phyloP scores from a whole-genome alignment of 2,797 vertebrate genomes.

The Lerista edwardsae region DNA sequence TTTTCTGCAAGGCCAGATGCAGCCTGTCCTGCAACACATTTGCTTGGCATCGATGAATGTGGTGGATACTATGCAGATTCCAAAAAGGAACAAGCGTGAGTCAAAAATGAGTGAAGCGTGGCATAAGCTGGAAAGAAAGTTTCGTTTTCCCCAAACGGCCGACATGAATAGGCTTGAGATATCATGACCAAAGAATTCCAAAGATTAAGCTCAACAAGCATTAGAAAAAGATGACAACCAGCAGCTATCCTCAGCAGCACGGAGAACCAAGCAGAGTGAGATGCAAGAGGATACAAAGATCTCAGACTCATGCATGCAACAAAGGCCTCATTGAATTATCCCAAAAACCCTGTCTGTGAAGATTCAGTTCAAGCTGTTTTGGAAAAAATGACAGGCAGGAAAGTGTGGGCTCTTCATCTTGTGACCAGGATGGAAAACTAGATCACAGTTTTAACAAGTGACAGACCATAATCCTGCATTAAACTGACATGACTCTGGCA shows the following conservation, averaged over 20 bases:
- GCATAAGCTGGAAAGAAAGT: background rate
- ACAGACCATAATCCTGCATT: constrained; percentile 37
- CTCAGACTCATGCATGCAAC: background rate
- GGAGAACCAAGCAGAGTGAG: background rate
- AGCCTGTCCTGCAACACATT: background rate
- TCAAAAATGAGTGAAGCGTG: background rate
- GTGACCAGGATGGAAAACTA: constrained; percentile 43
- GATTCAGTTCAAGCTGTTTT: constrained; percentile 36
- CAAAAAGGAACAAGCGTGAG: background rate
- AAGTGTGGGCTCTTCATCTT: constrained; percentile 34
- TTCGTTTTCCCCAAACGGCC: background rate
- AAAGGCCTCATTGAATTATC: background rate
- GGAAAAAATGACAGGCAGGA: constrained; percentile 37
- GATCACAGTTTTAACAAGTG: constrained; percentile 40
- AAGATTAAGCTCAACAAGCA: background rate
- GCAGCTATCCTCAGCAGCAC: background rate
- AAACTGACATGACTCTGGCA: constrained; percentile 42
- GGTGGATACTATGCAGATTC: background rate
- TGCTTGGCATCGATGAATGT: background rate
- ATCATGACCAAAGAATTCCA: background rate
- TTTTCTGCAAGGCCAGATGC: background rate
- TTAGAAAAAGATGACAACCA: background rate
- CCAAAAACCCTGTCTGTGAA: constrained; percentile 32
- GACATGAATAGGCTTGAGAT: background rate
- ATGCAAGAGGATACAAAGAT: background rate